Base-by-base conservation (phyloP, 2,797 vertebrate genomes). In the Chaenodraco wilsoni region DNA sequence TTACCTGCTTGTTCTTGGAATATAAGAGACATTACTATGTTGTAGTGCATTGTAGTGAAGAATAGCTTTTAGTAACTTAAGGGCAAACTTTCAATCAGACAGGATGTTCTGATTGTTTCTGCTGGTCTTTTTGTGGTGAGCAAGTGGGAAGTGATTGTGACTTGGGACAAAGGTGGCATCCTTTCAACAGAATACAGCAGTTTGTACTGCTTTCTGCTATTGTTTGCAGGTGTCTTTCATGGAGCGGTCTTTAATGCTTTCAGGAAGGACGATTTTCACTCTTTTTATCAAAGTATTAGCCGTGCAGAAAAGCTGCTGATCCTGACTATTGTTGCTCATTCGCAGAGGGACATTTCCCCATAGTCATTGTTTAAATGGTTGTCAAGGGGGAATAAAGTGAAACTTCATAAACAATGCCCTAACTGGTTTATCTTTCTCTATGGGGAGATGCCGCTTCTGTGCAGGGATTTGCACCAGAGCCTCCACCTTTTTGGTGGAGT, bases 321-420 rank as follows among this genome's bases (percentile, higher is more conserved):
- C 95, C 94, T 55, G 80, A 84, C 94, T 90, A 96, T 98, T 98
- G 96, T 98, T 92, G 93, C 84, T 90, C 92, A 88, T 95, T 96
- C 93, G 95, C 86, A 90, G 93, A 95, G 95, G 94, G 96, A 95
- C 96, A 91, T 96, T 97, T 97, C 95, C 96, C 96, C 95, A 96
- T 95, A 95, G 95, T 96, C 96, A 95, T 97, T 97, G 96, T 97
- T 95, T 95, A 96, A 98, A 97, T 96, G 96, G 96, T 96, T 98
- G 97, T 98, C 97, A 96, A 93, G 94, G 94, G 94, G 91, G 95
- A 97, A 97, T 98, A 96, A 97, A 96, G 96, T 96, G 95, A 96
- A 96, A 95, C 94, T 96, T 95, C 82, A 94, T 95, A 96, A 97
- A 97, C 96, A 96, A 94, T 94, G 95, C 92, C 82, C 90, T 95